Conservation (phyloP, 2,797 vertebrate species). For the Calcarius lapponicus region DNA sequence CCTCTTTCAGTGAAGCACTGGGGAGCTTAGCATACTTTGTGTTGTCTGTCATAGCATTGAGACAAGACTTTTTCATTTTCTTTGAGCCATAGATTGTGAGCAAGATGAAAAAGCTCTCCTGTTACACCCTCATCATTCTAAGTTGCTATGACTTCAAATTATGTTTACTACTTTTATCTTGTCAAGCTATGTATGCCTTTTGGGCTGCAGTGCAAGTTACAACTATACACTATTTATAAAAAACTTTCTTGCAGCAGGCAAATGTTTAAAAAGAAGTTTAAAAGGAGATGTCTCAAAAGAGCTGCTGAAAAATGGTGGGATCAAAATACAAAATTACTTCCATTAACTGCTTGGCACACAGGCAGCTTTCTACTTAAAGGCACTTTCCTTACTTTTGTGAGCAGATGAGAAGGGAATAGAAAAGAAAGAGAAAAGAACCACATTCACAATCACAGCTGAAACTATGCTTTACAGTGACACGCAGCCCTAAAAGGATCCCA, state of each 20-base stretch:
- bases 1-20: background rate
- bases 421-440: background rate
- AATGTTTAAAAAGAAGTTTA: background rate
- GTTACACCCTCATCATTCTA: background rate
- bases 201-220: background rate
- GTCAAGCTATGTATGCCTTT: background rate
- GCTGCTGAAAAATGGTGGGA: background rate
- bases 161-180: background rate
- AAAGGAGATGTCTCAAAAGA: background rate
- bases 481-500: background rate
- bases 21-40: background rate
- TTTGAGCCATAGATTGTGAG: background rate
- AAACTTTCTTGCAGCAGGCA: background rate
- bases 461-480: background rate
- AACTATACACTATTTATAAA: background rate
- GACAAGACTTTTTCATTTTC: background rate
- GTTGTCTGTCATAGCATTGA: rapidly evolving
- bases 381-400: background rate
- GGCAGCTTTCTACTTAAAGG: background rate
- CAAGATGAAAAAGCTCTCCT: background rate
- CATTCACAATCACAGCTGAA: background rate
- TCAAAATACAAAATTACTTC: slow-evolving; percentile 6
- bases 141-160: background rate
- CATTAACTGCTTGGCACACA: background rate
- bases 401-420: background rate